phyloP scores from a whole-genome alignment of 2,113 vertebrate species.

The Eurypyga helias region DNA sequence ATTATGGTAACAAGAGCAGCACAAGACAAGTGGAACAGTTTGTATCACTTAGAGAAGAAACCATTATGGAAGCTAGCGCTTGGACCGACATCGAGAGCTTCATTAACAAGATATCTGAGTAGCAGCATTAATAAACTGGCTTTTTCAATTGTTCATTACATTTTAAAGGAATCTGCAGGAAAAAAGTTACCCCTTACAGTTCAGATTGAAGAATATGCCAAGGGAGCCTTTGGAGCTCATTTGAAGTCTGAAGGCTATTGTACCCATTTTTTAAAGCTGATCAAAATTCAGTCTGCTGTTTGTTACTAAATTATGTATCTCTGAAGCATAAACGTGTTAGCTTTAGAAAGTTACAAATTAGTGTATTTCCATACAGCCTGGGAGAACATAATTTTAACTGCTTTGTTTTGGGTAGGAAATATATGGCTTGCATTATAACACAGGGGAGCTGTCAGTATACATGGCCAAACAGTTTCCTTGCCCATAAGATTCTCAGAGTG shows the following conservation, averaged over 20 bases:
- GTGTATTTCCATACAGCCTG: conserved; percentile 81
- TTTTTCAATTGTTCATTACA: conserved; percentile 53
- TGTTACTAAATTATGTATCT: conserved; percentile 85
- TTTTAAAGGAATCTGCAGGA: conserved; percentile 62
- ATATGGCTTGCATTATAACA: conserved; percentile 75
- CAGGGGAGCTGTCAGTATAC: conserved; percentile 61
- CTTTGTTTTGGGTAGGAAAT: conserved; percentile 73
- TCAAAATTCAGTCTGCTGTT: conserved; percentile 81
- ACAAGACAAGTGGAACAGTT: not conserved
- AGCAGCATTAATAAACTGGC: conserved; percentile 41
- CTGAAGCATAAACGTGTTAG: conserved; percentile 80
- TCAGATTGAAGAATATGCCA: conserved; percentile 60
- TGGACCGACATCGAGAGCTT: not conserved
- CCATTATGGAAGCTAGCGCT: not conserved
- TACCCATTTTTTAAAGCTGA: conserved; percentile 75
- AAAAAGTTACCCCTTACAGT: conserved; percentile 62
- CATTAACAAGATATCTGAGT: not conserved
- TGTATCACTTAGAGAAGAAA: not conserved
- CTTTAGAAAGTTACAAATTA: conserved; percentile 84
- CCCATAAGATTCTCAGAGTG: conserved; percentile 37
- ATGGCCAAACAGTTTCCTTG: conserved; percentile 53
- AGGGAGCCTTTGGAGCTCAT: conserved; percentile 74
- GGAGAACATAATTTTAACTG: conserved; percentile 78
- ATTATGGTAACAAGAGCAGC: not conserved
- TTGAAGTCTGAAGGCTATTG: conserved; percentile 77